Base-by-base conservation (phyloP, 2,888 invertebrate genomes). In the Zaprionus lineosus region DNA sequence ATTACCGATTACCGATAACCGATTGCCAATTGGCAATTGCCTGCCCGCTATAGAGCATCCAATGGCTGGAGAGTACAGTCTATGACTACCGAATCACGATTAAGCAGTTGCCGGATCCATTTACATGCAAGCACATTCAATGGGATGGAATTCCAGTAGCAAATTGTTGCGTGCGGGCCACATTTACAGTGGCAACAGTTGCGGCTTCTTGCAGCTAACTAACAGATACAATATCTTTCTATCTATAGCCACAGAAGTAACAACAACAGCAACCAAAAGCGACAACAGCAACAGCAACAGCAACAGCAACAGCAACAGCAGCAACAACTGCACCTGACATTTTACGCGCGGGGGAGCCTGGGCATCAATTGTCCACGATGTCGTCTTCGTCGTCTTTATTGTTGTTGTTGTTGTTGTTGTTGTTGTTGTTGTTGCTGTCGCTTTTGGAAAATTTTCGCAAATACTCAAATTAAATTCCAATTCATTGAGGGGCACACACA, bases 381-480 rank as follows among this genome's bases (percentile, higher is more conserved):
- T 81, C 59, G 77, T 67, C 64, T 52, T 62, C 52, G 7, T 19
- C 26, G n/a, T 5, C 8, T 18, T 36, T 33, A 37, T 40, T 28
- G 24, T 52, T 8, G 41, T 52, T 40, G 65, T 65, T 57, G 73
- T 63, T 70, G 70, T 75, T 70, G 69, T n/a, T n/a, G n/a, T n/a
- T n/a, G n/a, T n/a, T n/a, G 28, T 36, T 33, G 43, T 40, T 28
- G 24, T 52, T 8, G 41, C 50, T 40, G 65, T 65, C 59, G 73
- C 65, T 70, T 73, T 75, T 70, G 69, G 69, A 71, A 61, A 73
- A 71, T 79, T 82, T 84, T 79, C 74, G 70, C 71, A 82, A 84
- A 82, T 85, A 84, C 88, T 88, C 87, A 89, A 89, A 89, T 89
- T 89, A 89, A 89, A 89, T 89, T 88, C 86, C 88, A 89, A 89